phyloP scores from a whole-genome alignment of 2,797 vertebrate species.

The Malurus leucopterus region DNA sequence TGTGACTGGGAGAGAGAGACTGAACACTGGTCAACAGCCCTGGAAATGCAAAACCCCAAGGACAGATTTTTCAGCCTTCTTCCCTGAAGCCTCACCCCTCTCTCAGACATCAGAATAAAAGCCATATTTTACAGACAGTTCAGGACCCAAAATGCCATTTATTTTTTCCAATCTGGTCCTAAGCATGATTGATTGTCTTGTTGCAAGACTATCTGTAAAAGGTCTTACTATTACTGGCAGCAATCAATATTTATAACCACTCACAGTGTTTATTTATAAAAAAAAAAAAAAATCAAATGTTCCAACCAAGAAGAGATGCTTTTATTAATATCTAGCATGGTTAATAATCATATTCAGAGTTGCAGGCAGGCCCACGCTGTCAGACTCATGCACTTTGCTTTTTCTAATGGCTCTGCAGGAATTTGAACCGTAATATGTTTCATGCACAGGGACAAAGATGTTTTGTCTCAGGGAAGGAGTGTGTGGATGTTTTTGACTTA shows the following conservation, averaged over 20 bases:
- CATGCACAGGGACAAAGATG: slow-evolving; percentile 43
- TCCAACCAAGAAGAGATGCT: slow-evolving; percentile 21
- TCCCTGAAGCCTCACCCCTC: background rate
- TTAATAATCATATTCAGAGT: slow-evolving; percentile 20
- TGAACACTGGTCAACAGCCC: background rate
- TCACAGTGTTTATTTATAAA: slow-evolving; percentile 37
- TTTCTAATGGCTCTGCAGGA: slow-evolving; percentile 47
- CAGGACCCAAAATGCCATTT: background rate
- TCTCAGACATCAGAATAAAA: background rate
- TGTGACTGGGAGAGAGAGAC: background rate
- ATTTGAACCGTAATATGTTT: slow-evolving; percentile 46
- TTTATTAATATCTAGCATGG: slow-evolving; percentile 42
- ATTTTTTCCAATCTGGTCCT: background rate
- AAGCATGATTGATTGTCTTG: background rate
- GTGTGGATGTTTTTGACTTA: slow-evolving; percentile 41
- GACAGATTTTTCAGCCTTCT: background rate
- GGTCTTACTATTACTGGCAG: slow-evolving; percentile 17
- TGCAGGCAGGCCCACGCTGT: slow-evolving; percentile 38
- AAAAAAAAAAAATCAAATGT: slow-evolving; percentile 46
- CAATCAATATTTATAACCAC: slow-evolving; percentile 44
- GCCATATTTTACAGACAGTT: background rate
- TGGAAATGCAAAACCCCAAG: background rate
- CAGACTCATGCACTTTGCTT: slow-evolving; percentile 35
- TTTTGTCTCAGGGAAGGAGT: slow-evolving; percentile 49
- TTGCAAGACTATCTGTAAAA: slow-evolving; percentile 4